Evolutionary conservation across 1,140 invertebrate genomes (phyloP).

Genomic region (Probaryconus sp.): DNA sequence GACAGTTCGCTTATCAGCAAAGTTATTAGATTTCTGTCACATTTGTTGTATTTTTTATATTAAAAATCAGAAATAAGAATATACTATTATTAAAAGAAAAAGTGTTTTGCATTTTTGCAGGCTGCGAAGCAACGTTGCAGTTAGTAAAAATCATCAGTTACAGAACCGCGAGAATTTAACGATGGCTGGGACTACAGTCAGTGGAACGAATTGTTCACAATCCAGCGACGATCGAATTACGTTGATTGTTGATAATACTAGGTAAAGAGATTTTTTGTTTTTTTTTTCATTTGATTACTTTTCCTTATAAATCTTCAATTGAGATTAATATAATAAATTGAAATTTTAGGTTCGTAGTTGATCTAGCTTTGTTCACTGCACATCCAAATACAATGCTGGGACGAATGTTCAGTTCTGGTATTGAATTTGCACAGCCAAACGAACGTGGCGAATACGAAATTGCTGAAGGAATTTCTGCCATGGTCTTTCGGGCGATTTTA

Average conservation of each 20-base stretch:
- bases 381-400: constrained; percentile 92
- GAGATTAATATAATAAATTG: too few relatives aligned
- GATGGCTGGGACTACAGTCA: constrained; percentile 56
- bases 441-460: constrained; percentile 98
- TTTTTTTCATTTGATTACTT: neutral
- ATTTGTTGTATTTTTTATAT: too few relatives aligned
- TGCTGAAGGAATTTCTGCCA: constrained; percentile 97
- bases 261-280: constrained; percentile 75
- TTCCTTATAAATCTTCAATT: too few relatives aligned
- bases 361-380: constrained; percentile 92
- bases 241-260: constrained; percentile 94
- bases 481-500: constrained; percentile 96
- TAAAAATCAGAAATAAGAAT: too few relatives aligned
- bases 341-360: constrained; percentile 85
- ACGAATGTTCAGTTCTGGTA: constrained; percentile 96
- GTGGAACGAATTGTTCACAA: constrained; percentile 66
- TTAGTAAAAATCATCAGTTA: constrained; percentile 69
- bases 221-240: constrained; percentile 88
- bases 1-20: constrained; percentile 64
- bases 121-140: constrained; percentile 66
- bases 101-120: constrained; percentile 61
- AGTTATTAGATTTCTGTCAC: too few relatives aligned
- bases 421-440: constrained; percentile 96
- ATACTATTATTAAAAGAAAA: too few relatives aligned
- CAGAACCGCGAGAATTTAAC: constrained; percentile 69